Percentiles rank a stretch among this genome's conserved stretches.
These are phyloP conservation scores for Ceraclea dissimilis DNA, from an alignment of 2,888 invertebrate genomes.

Conservation along the genomic window DNA sequence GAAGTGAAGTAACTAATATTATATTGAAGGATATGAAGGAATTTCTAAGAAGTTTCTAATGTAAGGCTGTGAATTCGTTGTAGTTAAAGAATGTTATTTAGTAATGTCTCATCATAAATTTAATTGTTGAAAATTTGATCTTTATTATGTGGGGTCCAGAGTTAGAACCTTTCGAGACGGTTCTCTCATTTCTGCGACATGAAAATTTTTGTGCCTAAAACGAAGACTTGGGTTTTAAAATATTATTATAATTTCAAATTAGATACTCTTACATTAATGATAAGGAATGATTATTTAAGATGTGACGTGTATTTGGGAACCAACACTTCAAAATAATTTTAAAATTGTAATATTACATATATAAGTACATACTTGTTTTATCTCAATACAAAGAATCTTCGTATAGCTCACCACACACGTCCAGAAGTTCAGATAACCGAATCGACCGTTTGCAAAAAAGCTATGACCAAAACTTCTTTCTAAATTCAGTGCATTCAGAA, in stretches of 20 bases:
- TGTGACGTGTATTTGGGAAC: background rate
- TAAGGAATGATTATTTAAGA: background rate
- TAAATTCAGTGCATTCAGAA: too few relatives aligned
- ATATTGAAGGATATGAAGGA: background rate
- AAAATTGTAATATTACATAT: background rate
- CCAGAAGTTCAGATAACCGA: too few relatives aligned
- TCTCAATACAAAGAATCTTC: background rate
- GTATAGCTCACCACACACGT: too few relatives aligned
- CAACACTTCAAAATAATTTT: background rate
- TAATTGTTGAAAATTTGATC: background rate
- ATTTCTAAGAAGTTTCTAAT: background rate
- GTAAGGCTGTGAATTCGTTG: constrained; percentile 1
- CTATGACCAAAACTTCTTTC: too few relatives aligned
- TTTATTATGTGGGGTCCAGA: background rate
- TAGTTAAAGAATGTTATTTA: constrained; percentile 1
- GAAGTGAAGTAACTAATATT: background rate
- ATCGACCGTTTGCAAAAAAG: too few relatives aligned
- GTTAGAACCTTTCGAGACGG: background rate
- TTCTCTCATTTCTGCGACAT: background rate
- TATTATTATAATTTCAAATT: background rate
- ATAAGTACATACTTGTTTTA: background rate
- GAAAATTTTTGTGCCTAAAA: background rate
- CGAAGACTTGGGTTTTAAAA: background rate
- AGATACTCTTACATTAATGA: background rate
- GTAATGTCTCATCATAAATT: background rate